These are phyloP conservation scores for Leistus spinibarbis DNA, from an alignment of 2,888 invertebrate species.

Conservation along the genomic window DNA sequence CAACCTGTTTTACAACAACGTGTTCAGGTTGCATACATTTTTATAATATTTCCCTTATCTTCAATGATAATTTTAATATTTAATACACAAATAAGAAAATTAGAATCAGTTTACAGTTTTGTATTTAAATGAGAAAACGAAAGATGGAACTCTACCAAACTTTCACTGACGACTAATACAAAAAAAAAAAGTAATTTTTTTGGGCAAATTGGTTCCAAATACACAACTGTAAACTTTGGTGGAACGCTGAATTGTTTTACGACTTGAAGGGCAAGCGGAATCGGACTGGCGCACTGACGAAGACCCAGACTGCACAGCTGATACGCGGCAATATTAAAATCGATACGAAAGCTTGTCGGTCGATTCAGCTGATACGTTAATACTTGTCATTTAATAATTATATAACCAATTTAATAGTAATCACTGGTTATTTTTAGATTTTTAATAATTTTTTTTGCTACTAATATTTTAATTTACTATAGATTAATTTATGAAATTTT, in stretches of 20 bases:
- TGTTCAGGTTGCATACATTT: background rate
- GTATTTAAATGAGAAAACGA: background rate
- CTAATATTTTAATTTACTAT: too few relatives aligned
- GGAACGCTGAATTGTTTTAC: background rate
- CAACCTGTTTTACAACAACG: background rate
- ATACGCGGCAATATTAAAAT: slow-evolving; percentile 5
- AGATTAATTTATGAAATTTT: background rate
- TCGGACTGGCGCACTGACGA: slow-evolving; percentile 21
- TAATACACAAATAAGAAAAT: background rate
- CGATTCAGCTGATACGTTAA: slow-evolving; percentile 29
- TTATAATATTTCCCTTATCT: background rate
- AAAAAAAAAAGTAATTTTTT: background rate
- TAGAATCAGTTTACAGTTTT: background rate
- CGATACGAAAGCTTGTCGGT: slow-evolving; percentile 20
- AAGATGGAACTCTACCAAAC: slow-evolving; percentile 16
- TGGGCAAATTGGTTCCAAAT: background rate
- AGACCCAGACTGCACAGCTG: slow-evolving; percentile 24
- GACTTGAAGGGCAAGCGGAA: background rate
- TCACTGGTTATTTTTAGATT: background rate
- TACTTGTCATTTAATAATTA: slow-evolving; percentile 13
- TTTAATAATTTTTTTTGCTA: background rate
- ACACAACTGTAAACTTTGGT: slow-evolving; percentile 17
- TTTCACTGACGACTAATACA: slow-evolving; percentile 25
- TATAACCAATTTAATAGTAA: background rate
- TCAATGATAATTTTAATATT: background rate